Base-by-base conservation (phyloP, 2,888 invertebrate genomes). In the Frankliniella intonsa region DNA sequence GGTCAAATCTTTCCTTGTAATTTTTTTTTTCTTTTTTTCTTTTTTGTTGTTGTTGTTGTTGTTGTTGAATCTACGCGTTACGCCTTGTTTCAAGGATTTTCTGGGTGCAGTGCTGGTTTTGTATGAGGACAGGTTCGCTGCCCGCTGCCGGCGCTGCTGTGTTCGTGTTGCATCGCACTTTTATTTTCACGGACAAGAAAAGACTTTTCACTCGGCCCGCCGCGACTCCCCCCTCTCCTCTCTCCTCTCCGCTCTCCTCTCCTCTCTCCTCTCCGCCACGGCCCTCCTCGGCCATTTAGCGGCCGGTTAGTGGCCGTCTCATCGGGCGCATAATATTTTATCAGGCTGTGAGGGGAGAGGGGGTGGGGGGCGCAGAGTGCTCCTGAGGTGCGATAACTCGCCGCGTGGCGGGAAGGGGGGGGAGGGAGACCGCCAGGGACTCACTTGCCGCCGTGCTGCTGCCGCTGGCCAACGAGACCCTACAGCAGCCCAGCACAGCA, bases 351-450 rank as follows among this genome's bases (percentile, higher is more conserved):
- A 19, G 17, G 55, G 55, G 17, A 7, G 55, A 7, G 38, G 38
- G 2, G 38, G 38, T 38, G 38, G 38, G 5, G 38, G 5, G 38
- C 38, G 5, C 11, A 17, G 62, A 62, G 62, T n/a, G 22, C 69
- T 12, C 69, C 69, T 38, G 69, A 76, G 69, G 69, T 76, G 69
- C 69, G 69, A 76, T 76, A 76, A 76, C 22, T 11, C 69, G 22
- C 69, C 69, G 69, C 69, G 25, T 3, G 38, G 38, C 38, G 38
- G 38, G 38, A 2, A 5, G 38, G 38, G 3, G 38, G 38, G 38
- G 38, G 38, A 5, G 12, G 55, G 17, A 12, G 19, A 55, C 55
- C 55, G 38, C 38, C 38, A 38, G 38, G 38, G 38, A 38, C 38
- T 38, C 38, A 38, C 38, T 38, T 38, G 38, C 38, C 38, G 38